Evolutionary conservation across 2,797 vertebrate species (phyloP), one percentile per base, ranked within the genome.

Genomic region (Chaunax sp.): DNA sequence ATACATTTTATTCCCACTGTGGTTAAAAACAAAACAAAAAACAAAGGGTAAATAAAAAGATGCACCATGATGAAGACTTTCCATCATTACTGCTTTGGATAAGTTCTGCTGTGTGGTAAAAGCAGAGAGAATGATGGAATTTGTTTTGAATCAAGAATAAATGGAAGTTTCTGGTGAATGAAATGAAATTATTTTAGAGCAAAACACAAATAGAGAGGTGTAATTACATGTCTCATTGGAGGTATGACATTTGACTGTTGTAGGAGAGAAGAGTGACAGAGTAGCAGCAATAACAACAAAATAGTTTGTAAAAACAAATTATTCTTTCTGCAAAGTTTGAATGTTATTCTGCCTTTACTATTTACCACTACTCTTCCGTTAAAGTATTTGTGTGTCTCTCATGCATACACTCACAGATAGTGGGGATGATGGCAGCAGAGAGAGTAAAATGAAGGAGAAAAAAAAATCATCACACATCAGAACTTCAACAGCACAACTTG

Each of bases 301-400:
- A 43, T 33, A 19, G 6, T 47, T 49, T 3, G 9, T 40, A 51
- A n/a, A n/a, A 59, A 64, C 46, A n/a, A n/a, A n/a, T n/a, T n/a
- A n/a, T n/a, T n/a, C n/a, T n/a, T n/a, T n/a, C n/a, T n/a, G 5
- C 16, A n/a, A 56, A 47, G 46, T 11, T 16, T 51, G n/a, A 3
- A 3, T 3, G 14, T 51, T 23, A 20, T 6, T 3, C n/a, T 45
- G 9, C 0, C 15, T 26, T 46, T 45, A 45, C 38, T 52, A 18
- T 35, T 18, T 35, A 35, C 7, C 33, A 35, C 60, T 65, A 23
- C 19, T 52, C n/a, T 22, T 46, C 2, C 41, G 6, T 28, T 35
- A 41, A 16, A 25, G 18, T 41, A 6, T 16, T n/a, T 41, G 40
- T 18, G 16, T n/a, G 35, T 9, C n/a, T 45, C 2, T 37, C 3